Base-by-base conservation (phyloP, 2,888 invertebrate species). In the Pimpla rufipes region DNA sequence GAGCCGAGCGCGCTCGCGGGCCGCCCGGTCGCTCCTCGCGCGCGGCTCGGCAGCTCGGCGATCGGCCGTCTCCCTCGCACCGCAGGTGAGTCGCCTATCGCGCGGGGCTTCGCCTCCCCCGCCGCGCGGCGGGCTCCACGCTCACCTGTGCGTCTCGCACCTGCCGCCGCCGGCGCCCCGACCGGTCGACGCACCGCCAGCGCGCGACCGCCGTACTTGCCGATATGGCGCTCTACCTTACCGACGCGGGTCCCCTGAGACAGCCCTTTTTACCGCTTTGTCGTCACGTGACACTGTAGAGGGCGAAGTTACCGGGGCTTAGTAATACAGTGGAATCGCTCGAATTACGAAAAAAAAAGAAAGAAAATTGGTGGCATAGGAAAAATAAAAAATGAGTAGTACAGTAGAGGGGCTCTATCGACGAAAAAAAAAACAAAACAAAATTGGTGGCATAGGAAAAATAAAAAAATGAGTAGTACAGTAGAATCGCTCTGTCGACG, bases 1-100 rank as follows among this genome's bases (percentile, higher is more conserved):
- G 83, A 86, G 83, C 81, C 83, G 81, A 83, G 55, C 85, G 80
- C 66, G 81, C 78, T 79, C 78, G 66, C 78, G 62, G 80, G 62
- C n/a, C n/a, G 64, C 67, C 79, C 79, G 55, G 71, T 67, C 75
- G 77, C 79, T 83, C 68, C 74, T 83, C 66, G 70, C 77, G n/a
- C n/a, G n/a, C n/a, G n/a, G n/a, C 75, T 77, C 74, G 74, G 64
- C 76, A 64, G 68, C 81, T 83, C 85, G 83, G 79, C 37, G 40
- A 21, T 40, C 75, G 35, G 13, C 67, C n/a, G 21, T 10, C 67
- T 76, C 55, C 6, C 16, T 47, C 50, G 18, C 77, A 21, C 67
- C 11, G 18, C 77, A 50, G 37, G 37, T 37, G 37, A 68, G 35
- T 40, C 29, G 29, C 5, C n/a, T 50, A n/a, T 16, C 29, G 29